These are phyloP conservation scores for Eristalinus sepulchralis DNA, from an alignment of 2,888 invertebrate species.

Conservation along the genomic window DNA sequence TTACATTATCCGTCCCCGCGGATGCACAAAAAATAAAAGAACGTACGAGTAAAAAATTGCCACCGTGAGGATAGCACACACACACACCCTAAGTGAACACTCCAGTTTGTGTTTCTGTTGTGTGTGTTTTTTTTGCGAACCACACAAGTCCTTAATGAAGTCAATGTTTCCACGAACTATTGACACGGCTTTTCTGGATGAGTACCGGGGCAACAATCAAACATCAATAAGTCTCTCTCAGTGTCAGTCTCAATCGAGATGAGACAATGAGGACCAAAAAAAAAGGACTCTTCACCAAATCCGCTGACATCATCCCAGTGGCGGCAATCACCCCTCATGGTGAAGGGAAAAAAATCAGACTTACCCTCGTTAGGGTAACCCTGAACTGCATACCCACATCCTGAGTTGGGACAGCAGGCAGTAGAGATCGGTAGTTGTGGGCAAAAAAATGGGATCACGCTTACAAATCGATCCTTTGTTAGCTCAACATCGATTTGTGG, in stretches of 20 bases:
- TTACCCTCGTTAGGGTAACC: constrained; percentile 57
- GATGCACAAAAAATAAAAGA: background rate
- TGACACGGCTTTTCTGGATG: constrained; percentile 63
- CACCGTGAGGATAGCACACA: background rate
- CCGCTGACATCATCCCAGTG: constrained; percentile 50
- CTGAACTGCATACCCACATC: constrained; percentile 24
- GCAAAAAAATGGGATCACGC: constrained; percentile 38
- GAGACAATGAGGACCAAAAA: constrained; percentile 45
- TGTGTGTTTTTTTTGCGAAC: constrained; percentile 59
- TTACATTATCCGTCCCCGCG: constrained; percentile 40
- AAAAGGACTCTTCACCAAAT: constrained; percentile 62
- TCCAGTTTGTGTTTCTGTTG: background rate
- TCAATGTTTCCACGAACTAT: constrained; percentile 45
- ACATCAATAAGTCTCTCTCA: constrained; percentile 68
- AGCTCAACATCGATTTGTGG: constrained; percentile 26
- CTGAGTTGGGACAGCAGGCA: constrained; percentile 2
- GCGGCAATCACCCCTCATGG: constrained; percentile 52
- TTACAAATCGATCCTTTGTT: constrained; percentile 40
- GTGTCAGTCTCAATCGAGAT: constrained; percentile 39
- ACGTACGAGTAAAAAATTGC: constrained; percentile 18
- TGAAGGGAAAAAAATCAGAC: constrained; percentile 14
- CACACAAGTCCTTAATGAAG: constrained; percentile 54
- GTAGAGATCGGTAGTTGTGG: background rate
- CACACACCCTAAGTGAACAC: constrained; percentile 31
- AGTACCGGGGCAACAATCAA: constrained; percentile 65